phyloP scores from a whole-genome alignment of 1,140 invertebrate genomes.

The Drosophila nasuta region DNA sequence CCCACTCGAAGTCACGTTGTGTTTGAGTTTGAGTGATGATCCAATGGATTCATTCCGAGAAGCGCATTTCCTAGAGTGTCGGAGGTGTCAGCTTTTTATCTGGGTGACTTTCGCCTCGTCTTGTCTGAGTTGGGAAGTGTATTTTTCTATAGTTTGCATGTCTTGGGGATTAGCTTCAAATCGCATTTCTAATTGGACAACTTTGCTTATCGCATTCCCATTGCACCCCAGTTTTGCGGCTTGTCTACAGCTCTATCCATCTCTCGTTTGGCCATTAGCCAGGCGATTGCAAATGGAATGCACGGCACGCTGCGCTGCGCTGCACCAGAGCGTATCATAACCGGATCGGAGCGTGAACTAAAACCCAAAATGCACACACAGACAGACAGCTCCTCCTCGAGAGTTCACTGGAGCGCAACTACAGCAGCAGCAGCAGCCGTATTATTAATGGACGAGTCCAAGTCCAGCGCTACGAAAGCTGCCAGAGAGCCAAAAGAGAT shows the following conservation, averaged over 20 bases:
- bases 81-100: conserved; percentile 26
- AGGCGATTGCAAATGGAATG: conserved; percentile 66
- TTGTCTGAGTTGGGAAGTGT: conserved; percentile 29
- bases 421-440: conserved; percentile 11
- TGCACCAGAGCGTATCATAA: conserved; percentile 72
- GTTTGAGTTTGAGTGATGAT: conserved; percentile 32
- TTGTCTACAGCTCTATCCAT: conserved; percentile 58
- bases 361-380: conserved; percentile 55
- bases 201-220: conserved; percentile 64
- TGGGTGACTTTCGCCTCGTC: conserved; percentile 35
- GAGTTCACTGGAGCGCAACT: conserved; percentile 68
- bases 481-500: conserved; percentile 47
- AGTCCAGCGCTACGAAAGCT: conserved; percentile 61
- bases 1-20: conserved; percentile 34
- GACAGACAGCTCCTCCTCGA: conserved; percentile 7
- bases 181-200: conserved; percentile 68
- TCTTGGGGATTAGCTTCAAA: conserved; percentile 63
- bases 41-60: conserved; percentile 22
- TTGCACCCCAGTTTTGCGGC: conserved; percentile 18
- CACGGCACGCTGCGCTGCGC: conserved; percentile 67
- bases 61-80: conserved; percentile 6
- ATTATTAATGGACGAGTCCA: conserved; percentile 79
- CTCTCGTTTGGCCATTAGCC: conserved; percentile 54
- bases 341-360: conserved; percentile 78
- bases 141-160: conserved; percentile 42